Evolutionary conservation across 1,140 invertebrate species (phyloP), one percentile per base, ranked within the genome.

Genomic region (Globodera rostochiensis): DNA sequence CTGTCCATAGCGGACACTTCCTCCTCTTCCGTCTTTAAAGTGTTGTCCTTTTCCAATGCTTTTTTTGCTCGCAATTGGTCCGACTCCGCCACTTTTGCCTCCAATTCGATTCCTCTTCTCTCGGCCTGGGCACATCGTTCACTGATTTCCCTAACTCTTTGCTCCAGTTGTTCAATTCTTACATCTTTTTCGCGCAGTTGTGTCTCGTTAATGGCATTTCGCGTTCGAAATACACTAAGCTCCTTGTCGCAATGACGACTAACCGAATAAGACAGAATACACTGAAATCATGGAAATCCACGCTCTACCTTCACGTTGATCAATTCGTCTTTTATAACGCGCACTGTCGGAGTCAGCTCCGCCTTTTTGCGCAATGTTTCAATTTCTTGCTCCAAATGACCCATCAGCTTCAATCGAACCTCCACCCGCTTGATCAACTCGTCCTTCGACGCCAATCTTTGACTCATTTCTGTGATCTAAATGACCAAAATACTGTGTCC

Each of bases 381-480:
- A 7, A 84, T 80, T 73, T 85, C 86, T 6, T 85, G 13, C 66
- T 84, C 85, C 85, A 84, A 13, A 53, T 84, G 76, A 13, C 25
- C 73, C 25, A 86, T 83, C 69, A 87, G 21, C 53, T 80, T 84
- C 50, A 86, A 13, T 47, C 57, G 73, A 13, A 15, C 25, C 70
- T 74, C 67, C 25, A 36, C 60, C 36, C 25, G 45, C 75, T 84
- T 53, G 11, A 85, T 25, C 73, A 83, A 36, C n/a, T 87, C 80
- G 47, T 87, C 84, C 75, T 87, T 85, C 60, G 45, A 47, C n/a
- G 83, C 83, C 19, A 85, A 57, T 45, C 81, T 66, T 25, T 77
- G 84, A 53, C 85, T 87, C 53, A 87, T 47, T 53, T 85, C 82
- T 6, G 85, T 85, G 5, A 85, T 70, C 86, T 85, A 45, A 76